Conservation (phyloP, 1,140 invertebrate genomes). For the Carposina sasakii region DNA sequence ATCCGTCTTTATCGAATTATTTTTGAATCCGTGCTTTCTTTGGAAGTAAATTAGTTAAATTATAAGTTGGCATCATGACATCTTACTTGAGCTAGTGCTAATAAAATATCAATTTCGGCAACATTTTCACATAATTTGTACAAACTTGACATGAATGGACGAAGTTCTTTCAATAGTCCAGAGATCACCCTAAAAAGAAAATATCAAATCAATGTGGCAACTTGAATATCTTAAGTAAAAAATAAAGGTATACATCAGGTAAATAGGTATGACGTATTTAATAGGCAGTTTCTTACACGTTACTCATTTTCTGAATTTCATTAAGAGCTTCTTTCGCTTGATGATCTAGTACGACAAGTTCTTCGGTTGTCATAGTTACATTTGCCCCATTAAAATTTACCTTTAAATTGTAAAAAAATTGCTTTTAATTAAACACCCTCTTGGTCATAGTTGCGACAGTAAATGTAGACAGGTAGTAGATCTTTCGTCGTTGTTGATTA, state of each 20-base stretch:
- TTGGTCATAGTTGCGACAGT: no score
- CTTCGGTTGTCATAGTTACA: conserved; percentile 85
- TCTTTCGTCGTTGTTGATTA: no score
- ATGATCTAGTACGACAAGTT: conserved; percentile 79
- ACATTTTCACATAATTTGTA: conserved; percentile 87
- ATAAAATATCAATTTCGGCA: conserved; percentile 84
- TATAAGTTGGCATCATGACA: no score
- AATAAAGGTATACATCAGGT: neutral
- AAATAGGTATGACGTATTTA: neutral
- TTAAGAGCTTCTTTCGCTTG: conserved; percentile 81
- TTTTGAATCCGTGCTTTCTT: no score
- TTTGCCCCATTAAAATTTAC: conserved; percentile 76
- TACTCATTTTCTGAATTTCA: conserved; percentile 87
- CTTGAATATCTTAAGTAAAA: conserved; percentile 9
- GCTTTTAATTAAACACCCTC: no score
- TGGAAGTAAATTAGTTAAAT: no score
- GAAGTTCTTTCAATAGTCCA: conserved; percentile 75
- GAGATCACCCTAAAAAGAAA: conserved; percentile 74
- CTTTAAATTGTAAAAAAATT: conserved; percentile 44
- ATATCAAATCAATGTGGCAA: neutral
- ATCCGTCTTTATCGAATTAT: no score
- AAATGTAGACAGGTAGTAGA: no score
- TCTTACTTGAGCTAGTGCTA: conserved; percentile 80
- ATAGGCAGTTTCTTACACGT: conserved; percentile 75
- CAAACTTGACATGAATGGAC: conserved; percentile 80